phyloP scores from a whole-genome alignment of 1,140 invertebrate species.

The Drosophila busckii region DNA sequence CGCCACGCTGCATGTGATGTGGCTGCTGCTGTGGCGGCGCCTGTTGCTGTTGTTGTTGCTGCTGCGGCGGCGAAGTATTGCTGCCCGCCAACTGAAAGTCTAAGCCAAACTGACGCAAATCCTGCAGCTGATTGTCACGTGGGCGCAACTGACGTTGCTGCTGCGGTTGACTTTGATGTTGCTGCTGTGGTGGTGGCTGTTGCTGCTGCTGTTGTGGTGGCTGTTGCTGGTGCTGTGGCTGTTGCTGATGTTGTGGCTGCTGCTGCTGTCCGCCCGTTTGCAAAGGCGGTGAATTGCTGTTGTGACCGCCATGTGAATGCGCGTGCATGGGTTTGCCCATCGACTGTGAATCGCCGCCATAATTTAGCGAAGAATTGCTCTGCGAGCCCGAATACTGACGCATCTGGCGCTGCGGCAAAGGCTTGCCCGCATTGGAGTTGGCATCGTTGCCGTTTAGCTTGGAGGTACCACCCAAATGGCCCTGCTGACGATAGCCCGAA shows the following conservation, averaged over 20 bases:
- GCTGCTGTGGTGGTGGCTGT: conserved; percentile 45
- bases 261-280: conserved; percentile 44
- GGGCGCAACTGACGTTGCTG: conserved; percentile 61
- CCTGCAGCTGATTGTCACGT: conserved; percentile 68
- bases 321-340: conserved; percentile 62
- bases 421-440: conserved; percentile 50
- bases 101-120: conserved; percentile 67
- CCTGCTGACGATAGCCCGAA: conserved; percentile 50
- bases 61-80: conserved; percentile 56
- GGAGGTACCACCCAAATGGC: conserved; percentile 55
- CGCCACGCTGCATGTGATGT: conserved; percentile 63
- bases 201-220: conserved; percentile 37
- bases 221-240: conserved; percentile 26
- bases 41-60: conserved; percentile 36
- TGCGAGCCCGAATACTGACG: conserved; percentile 67
- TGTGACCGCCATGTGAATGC: conserved; percentile 43
- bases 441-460: conserved; percentile 73
- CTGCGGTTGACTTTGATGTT: conserved; percentile 52
- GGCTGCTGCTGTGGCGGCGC: conserved; percentile 28
- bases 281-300: conserved; percentile 66
- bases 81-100: conserved; percentile 63
- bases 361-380: conserved; percentile 66
- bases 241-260: conserved; percentile 31
- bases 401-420: conserved; percentile 61
- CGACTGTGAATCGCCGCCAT: conserved; percentile 49